A percentile compares a stretch with the other conserved stretches of the same genome.
phyloP scores from a whole-genome alignment of 2,888 invertebrate genomes.

The Drosophila barbarae region DNA sequence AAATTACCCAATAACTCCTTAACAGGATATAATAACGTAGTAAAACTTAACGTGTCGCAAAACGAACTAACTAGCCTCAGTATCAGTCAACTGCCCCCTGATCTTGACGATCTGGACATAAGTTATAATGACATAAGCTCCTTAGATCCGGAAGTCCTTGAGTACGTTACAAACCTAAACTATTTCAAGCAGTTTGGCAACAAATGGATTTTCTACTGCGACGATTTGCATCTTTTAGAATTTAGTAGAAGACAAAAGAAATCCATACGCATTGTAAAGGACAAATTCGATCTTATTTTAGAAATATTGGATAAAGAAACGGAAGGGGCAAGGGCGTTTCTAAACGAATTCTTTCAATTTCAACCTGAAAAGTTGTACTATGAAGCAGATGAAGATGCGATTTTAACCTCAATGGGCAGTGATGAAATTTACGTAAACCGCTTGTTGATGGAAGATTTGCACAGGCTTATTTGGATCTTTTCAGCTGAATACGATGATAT shows the following conservation, averaged over 20 bases:
- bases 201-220: conserved; percentile 12
- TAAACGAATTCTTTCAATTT: not conserved
- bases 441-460: not conserved
- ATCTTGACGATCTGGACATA: conserved; percentile 2
- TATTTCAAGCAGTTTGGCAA: conserved; percentile 1
- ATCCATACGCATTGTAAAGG: not conserved
- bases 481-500: not conserved
- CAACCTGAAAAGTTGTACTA: not conserved
- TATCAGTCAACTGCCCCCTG: not conserved
- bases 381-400: conserved; percentile 1
- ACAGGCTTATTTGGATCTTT: not conserved
- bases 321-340: not conserved
- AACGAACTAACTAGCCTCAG: conserved; percentile 10
- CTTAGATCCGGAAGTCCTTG: not conserved
- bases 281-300: not conserved
- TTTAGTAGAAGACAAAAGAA: not conserved
- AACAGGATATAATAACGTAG: not conserved
- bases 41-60: not conserved
- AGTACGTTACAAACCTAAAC: not conserved
- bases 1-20: conserved; percentile 5
- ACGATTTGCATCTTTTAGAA: not conserved
- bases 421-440: no score
- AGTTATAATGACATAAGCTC: conserved; percentile 4
- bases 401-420: not conserved
- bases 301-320: not conserved